These are phyloP conservation scores for Achlya flavicornis DNA, from an alignment of 2,888 invertebrate species.

Conservation along the genomic window DNA sequence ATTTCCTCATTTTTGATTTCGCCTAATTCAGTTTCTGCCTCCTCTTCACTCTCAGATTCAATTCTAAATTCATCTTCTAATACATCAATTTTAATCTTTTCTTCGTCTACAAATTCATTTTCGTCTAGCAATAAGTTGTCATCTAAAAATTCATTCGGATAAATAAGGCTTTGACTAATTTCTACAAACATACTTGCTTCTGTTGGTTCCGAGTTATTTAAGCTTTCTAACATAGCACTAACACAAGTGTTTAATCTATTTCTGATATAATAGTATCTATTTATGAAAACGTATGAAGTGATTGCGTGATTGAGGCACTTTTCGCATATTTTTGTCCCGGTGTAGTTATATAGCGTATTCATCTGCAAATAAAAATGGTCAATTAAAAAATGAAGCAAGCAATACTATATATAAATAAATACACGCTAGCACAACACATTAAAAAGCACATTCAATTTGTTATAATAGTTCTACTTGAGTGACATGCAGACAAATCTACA, in stretches of 20 bases:
- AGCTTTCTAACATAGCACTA: constrained; percentile 54
- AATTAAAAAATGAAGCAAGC: constrained; percentile 20
- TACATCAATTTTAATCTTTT: constrained; percentile 58
- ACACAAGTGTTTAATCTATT: constrained; percentile 63
- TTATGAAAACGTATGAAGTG: constrained; percentile 63
- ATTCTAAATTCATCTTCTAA: constrained; percentile 75
- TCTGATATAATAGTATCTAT: constrained; percentile 56
- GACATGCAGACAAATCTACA: no score
- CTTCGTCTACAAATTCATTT: constrained; percentile 49
- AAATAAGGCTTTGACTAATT: constrained; percentile 60
- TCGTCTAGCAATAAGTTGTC: constrained; percentile 39
- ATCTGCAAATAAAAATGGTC: constrained; percentile 70
- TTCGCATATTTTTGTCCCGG: constrained; percentile 72
- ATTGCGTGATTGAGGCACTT: constrained; percentile 67
- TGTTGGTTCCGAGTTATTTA: constrained; percentile 42
- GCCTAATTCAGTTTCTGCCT: constrained; percentile 11
- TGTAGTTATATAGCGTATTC: constrained; percentile 52
- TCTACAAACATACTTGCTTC: constrained; percentile 64
- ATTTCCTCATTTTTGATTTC: constrained; percentile 25
- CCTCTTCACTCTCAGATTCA: constrained; percentile 55
- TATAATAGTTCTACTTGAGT: not conserved
- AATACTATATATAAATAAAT: not conserved
- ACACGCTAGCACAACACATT: not conserved
- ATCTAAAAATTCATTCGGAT: constrained; percentile 47
- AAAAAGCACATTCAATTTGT: not conserved